These are phyloP conservation scores for Erethizon dorsatum DNA, from an alignment of 2,797 vertebrate species.

Conservation along the genomic window DNA sequence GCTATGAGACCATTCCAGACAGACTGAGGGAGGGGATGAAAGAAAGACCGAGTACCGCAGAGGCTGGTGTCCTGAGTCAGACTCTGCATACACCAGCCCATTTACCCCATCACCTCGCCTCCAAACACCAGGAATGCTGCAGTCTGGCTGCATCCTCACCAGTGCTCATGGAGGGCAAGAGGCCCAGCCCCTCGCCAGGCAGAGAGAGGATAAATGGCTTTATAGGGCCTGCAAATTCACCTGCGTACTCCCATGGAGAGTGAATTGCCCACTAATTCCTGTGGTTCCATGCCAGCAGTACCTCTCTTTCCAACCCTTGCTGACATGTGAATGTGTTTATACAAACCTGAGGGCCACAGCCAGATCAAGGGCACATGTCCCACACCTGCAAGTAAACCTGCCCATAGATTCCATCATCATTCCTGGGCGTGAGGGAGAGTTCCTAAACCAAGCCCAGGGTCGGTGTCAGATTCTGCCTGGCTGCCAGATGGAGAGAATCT, in stretches of 20 bases:
- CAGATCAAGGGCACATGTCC: not conserved
- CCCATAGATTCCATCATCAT: not conserved
- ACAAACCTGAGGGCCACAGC: not conserved
- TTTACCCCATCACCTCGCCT: not conserved
- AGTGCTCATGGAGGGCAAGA: not conserved
- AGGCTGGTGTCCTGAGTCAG: not conserved
- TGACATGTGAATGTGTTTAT: not conserved
- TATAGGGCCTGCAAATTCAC: not conserved
- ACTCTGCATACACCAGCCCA: not conserved
- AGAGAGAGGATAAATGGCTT: not conserved
- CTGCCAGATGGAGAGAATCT: not conserved
- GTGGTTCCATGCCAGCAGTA: not conserved
- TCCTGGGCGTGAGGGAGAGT: not conserved
- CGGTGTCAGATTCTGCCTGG: not conserved
- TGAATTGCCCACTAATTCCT: not conserved
- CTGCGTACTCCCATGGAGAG: not conserved
- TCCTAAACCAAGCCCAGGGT: not conserved
- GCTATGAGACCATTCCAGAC: not conserved
- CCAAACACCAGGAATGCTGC: not conserved
- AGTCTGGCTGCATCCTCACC: not conserved
- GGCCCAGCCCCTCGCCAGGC: not conserved
- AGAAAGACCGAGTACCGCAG: not conserved
- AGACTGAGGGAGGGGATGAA: not conserved
- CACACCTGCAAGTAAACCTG: not conserved
- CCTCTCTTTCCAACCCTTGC: not conserved